Percentiles rank a stretch among this genome's conserved stretches.
These are phyloP conservation scores for Augiades crinisus DNA, from an alignment of 2,888 invertebrate genomes.

Conservation along the genomic window DNA sequence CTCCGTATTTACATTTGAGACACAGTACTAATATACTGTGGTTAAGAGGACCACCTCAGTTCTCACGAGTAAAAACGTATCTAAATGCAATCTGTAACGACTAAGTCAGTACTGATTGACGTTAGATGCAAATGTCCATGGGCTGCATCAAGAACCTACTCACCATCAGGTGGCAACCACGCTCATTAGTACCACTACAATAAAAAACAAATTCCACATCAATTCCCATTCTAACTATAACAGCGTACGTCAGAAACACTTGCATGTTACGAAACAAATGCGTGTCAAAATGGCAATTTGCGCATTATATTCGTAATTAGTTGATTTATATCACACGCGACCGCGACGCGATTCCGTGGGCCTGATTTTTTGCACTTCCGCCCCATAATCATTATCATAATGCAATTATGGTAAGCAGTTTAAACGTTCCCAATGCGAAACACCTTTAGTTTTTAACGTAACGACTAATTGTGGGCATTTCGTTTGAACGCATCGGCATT, in stretches of 20 bases:
- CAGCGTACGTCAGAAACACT: conserved; percentile 3
- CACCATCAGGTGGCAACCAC: too few relatives aligned
- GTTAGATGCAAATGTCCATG: too few relatives aligned
- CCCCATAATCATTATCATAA: conserved; percentile 24
- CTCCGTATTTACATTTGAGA: too few relatives aligned
- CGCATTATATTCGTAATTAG: conserved; percentile 43
- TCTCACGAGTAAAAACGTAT: too few relatives aligned
- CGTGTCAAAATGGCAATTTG: conserved; percentile 36
- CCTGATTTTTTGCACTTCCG: conserved; percentile 25
- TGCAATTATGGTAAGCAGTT: conserved; percentile 22
- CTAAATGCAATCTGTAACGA: too few relatives aligned
- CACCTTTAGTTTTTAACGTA: conserved; percentile 18
- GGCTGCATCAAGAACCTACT: too few relatives aligned
- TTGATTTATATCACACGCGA: conserved; percentile 45
- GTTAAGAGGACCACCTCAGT: too few relatives aligned
- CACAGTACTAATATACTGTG: too few relatives aligned
- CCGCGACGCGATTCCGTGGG: conserved; percentile 20
- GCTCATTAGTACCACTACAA: too few relatives aligned
- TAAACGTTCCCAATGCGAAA: conserved; percentile 10
- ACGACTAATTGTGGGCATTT: conserved; percentile 5
- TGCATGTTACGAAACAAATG: conserved; percentile 15
- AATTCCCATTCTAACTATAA: too few relatives aligned
- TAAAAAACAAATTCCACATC: too few relatives aligned
- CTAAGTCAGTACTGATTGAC: too few relatives aligned
- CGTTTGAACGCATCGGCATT: conserved; percentile 8